Percentiles rank a stretch among this genome's conserved stretches.
Evolutionary conservation across 2,797 vertebrate genomes (phyloP).

Genomic region (Hydrolagus colliei): DNA sequence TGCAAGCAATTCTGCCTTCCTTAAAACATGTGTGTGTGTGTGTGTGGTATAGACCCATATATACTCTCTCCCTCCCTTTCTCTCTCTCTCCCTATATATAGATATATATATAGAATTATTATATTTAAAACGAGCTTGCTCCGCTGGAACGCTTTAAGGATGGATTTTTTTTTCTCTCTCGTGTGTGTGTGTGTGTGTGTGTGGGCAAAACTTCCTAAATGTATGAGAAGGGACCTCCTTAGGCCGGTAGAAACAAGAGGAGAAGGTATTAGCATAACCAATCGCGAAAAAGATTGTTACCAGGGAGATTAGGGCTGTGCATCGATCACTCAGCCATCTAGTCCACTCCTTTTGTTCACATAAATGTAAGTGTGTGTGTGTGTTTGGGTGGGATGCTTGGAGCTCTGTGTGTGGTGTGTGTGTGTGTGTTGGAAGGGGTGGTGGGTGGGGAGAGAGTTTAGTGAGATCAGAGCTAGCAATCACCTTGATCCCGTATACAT

Average conservation of each 20-base stretch:
- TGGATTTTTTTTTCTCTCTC: conserved; percentile 44
- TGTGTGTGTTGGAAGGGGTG: too few relatives aligned
- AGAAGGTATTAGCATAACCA: conserved; percentile 50
- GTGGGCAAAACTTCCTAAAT: conserved; percentile 47
- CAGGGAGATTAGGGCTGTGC: conserved; percentile 58
- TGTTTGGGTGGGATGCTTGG: too few relatives aligned
- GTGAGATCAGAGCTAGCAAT: neutral
- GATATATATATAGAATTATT: too few relatives aligned
- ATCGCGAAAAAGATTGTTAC: conserved; percentile 76
- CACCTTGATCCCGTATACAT: too few relatives aligned
- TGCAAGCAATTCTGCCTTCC: neutral
- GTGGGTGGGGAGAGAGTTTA: too few relatives aligned
- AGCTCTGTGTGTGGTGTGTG: too few relatives aligned
- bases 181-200: too few relatives aligned
- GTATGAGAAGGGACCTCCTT: conserved; percentile 12
- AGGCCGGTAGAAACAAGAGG: conserved; percentile 26
- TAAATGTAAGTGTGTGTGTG: conserved; percentile 1
- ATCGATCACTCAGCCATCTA: conserved; percentile 20
- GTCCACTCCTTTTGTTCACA: neutral
- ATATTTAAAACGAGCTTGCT: too few relatives aligned
- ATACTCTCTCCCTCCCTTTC: neutral
- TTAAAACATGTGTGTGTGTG: neutral
- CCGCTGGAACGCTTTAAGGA: conserved; percentile 41
- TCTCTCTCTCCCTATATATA: neutral
- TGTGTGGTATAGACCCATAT: neutral